Base-by-base conservation (phyloP, 1,140 invertebrate genomes). In the Oncopodura yosiiana region DNA sequence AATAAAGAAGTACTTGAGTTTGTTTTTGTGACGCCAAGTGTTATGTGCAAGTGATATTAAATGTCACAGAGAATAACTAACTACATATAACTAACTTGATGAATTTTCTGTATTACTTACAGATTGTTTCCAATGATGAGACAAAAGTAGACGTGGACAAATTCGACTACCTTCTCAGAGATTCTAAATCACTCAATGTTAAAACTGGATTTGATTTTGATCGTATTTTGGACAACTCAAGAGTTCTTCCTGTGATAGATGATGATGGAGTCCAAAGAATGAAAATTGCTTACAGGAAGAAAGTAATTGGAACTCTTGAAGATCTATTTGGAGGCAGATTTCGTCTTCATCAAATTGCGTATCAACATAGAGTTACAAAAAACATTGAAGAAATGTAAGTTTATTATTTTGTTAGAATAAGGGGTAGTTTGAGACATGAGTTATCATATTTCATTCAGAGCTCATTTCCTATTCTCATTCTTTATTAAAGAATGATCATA, bases 141-240 rank as follows among this genome's bases (percentile, higher is more conserved):
- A 80, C 74, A 60, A 75, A 77, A 16, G 72, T 83, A 26, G 82
- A 85, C 70, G 82, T 84, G 4, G 82, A 84, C 66, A 83, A 82
- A 67, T 83, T 75, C 74, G 82, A 84, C 65, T 84, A 84, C 61
- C 71, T 84, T 39, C 67, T 75, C 12, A 69, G 82, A 49, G 82
- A 84, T 65, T 74, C 70, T 24, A 66, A 71, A 34, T 67, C 70
- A 53, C 58, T 78, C 3, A 77, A 77, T 9, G 64, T 78, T 1
- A 65, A 62, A 19, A 70, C 68, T 39, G 66, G 62, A 23, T 77
- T 78, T 69, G 75, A 75, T 60, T 72, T 73, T 53, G 36, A 59
- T 39, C 60, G 66, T 3, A n/a, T 67, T 3, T 30, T 67, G 11
- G 49, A 65, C 12, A 64, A 64, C 36, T 53, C 27, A 5, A 52